Base-by-base conservation (phyloP, 2,113 vertebrate genomes). In the Lynx canadensis region DNA sequence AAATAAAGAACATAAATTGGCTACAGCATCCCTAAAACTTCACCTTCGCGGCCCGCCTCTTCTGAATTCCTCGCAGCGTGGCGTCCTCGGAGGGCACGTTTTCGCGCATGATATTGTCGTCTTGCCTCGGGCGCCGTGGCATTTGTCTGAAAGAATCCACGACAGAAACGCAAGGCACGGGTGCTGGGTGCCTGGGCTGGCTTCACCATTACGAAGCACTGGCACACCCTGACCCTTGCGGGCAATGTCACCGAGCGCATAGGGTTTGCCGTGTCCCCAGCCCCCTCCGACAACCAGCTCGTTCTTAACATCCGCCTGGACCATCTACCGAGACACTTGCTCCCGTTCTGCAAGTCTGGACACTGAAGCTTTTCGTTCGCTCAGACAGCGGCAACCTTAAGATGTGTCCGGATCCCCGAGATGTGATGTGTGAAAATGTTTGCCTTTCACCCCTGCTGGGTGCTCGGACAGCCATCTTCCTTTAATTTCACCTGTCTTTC, bases 191-290 rank as follows among this genome's bases (percentile, higher is more conserved):
- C 31, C 48, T 4, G 5, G n/a, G 25, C 38, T 14, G 3, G 4
- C 63, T 50, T 19, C 4, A 0, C 23, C 50, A 1, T 5, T 0
- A 0, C 0, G 25, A 9, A 25, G 66, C n/a, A 2, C 84, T 5
- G 12, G 80, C 27, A 92, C n/a, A 25, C 76, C 33, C 63, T 25
- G 31, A 25, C 31, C 65, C 38, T 14, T 2, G 38, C 21, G 55
- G 76, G 15, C 25, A 5, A 31, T 2, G 31, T 2, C 4, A 31
- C 63, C 36, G 41, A 73, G 52, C 10, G 2, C 0, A 0, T 19
- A 38, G 12, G 50, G 19, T 8, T 11, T 74, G 38, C 52, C 3
- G 0, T 3, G 16, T 15, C 36, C 21, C 38, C 48, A 7, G 1
- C 1, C 9, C 84, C 33, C 29, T 60, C 18, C 33, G 27, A 50